These are phyloP conservation scores for Aplodontia rufa DNA, from an alignment of 2,113 vertebrate genomes.

Conservation along the genomic window DNA sequence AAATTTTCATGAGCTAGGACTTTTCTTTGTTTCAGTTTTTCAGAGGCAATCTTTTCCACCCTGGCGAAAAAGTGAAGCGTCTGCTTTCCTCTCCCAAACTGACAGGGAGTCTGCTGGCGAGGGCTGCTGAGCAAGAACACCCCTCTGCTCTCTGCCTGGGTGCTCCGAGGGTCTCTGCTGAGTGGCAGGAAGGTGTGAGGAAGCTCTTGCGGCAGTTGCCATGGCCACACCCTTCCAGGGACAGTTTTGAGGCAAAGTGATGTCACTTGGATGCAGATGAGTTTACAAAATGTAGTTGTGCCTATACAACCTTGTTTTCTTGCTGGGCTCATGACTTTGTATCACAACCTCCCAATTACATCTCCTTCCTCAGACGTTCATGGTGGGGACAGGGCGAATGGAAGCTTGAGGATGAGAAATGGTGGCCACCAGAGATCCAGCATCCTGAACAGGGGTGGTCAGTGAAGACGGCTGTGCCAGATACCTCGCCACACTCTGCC, in stretches of 20 bases:
- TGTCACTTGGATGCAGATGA: fast-evolving
- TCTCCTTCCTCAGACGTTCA: neutral
- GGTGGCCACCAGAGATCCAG: fast-evolving
- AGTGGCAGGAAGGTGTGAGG: neutral
- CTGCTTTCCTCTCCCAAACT: slow-evolving; percentile 53
- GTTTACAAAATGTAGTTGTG: neutral
- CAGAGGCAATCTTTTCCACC: slow-evolving; percentile 45
- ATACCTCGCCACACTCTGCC: fast-evolving
- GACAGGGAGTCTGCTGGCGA: slow-evolving; percentile 48
- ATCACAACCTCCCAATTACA: fast-evolving
- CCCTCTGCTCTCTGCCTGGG: slow-evolving; percentile 15
- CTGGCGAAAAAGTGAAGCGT: too few species aligned
- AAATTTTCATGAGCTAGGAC: slow-evolving; percentile 47
- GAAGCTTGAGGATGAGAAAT: fast-evolving
- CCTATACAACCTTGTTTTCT: fast-evolving
- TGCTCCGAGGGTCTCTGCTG: neutral
- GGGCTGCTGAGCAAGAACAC: neutral
- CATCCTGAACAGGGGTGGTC: fast-evolving
- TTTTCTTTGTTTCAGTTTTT: slow-evolving; percentile 31
- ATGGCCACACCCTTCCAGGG: neutral
- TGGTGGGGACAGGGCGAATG: fast-evolving
- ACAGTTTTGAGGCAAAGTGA: neutral
- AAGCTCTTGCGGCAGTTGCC: neutral
- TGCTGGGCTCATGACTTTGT: too few species aligned
- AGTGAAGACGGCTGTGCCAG: neutral